phyloP scores from a whole-genome alignment of 2,888 invertebrate species.

The Nomada flava region DNA sequence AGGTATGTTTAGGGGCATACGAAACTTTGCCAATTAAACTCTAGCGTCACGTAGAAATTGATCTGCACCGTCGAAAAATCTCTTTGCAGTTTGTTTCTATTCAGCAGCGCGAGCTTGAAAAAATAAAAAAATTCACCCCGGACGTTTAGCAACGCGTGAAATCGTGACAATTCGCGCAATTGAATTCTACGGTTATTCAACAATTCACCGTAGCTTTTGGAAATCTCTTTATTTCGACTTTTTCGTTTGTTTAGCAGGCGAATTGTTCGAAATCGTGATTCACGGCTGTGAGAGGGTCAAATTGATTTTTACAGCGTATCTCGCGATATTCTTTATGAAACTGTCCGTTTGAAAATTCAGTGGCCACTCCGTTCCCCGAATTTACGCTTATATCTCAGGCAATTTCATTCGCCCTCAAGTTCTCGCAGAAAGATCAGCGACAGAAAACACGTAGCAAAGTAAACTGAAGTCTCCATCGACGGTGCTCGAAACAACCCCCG shows the following conservation, averaged over 20 bases:
- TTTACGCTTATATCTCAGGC: background rate
- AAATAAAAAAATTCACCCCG: too few species aligned
- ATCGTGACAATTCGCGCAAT: too few species aligned
- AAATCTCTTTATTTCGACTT: background rate
- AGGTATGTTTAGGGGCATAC: background rate
- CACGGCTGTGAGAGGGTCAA: background rate
- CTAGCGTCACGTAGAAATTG: background rate
- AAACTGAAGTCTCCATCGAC: background rate
- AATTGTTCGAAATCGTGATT: background rate
- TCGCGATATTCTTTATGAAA: background rate
- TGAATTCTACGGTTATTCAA: too few species aligned
- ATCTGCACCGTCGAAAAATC: background rate
- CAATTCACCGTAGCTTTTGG: too few species aligned
- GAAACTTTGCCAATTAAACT: background rate
- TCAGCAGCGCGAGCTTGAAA: background rate
- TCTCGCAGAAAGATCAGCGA: background rate
- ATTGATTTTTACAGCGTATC: constrained; percentile 2
- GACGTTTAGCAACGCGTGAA: too few species aligned
- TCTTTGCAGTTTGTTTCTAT: background rate
- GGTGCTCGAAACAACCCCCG: background rate
- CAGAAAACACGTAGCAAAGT: background rate
- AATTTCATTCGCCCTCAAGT: background rate
- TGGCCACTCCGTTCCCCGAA: background rate
- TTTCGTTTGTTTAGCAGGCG: too few species aligned
- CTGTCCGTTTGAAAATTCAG: background rate